Conservation (phyloP, 2,888 invertebrate genomes). For the Sarcophaga carnaria region DNA sequence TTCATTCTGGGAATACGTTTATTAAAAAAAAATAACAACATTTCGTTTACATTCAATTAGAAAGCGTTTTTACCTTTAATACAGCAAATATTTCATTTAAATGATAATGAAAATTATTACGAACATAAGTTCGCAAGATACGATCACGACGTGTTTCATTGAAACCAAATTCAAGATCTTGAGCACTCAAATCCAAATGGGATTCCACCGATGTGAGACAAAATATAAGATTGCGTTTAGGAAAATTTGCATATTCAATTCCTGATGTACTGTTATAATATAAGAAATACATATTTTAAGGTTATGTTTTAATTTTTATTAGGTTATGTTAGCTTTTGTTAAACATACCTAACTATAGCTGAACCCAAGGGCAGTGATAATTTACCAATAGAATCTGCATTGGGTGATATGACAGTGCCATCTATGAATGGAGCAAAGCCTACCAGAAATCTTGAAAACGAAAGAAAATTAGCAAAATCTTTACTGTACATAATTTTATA, state of each 20-base stretch:
- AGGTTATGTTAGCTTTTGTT: background rate
- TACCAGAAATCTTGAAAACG: constrained; percentile 86
- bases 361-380: constrained; percentile 81
- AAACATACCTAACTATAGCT: constrained; percentile 82
- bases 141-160: constrained; percentile 93
- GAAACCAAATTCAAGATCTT: constrained; percentile 95
- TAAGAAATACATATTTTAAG: background rate
- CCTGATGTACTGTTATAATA: constrained; percentile 84
- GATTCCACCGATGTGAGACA: constrained; percentile 92
- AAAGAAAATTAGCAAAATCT: background rate
- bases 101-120: constrained; percentile 97
- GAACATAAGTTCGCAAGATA: constrained; percentile 94
- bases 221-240: constrained; percentile 91
- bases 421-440: constrained; percentile 98
- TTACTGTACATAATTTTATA: constrained; percentile 35
- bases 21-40: background rate
- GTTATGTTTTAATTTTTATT: background rate
- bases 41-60: background rate
- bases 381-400: constrained; percentile 78
- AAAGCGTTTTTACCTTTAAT: constrained; percentile 82
- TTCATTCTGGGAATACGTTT: constrained; percentile 86
- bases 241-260: constrained; percentile 91
- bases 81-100: constrained; percentile 97
- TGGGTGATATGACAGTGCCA: constrained; percentile 90
- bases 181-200: constrained; percentile 90